Evolutionary conservation across 2,888 invertebrate species (phyloP).

Genomic region (Ectropis crepuscularia): DNA sequence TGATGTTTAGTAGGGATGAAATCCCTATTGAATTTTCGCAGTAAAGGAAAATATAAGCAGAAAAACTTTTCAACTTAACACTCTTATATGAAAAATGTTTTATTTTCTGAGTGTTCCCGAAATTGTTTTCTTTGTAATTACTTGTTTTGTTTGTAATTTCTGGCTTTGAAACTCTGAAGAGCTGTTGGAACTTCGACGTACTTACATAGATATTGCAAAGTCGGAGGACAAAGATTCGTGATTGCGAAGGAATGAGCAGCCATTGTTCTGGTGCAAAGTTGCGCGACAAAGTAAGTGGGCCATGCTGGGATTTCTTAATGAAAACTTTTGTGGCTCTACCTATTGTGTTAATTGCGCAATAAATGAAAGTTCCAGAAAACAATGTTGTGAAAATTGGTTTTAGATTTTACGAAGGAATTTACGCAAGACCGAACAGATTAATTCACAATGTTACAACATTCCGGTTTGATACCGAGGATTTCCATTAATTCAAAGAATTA

Average conservation of each 20-base stretch:
- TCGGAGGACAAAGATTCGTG: constrained; percentile 33
- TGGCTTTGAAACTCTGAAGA: background rate
- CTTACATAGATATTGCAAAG: constrained; percentile 12
- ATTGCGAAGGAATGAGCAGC: constrained; percentile 34
- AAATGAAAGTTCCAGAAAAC: constrained; percentile 3
- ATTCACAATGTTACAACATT: background rate
- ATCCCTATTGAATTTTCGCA: constrained; percentile 3
- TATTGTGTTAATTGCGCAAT: constrained; percentile 12
- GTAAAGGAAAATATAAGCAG: background rate
- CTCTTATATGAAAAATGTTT: background rate
- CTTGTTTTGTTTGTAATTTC: background rate
- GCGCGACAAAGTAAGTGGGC: constrained; percentile 36
- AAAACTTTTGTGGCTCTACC: constrained; percentile 30
- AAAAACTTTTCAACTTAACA: background rate
- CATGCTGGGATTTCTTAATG: constrained; percentile 33
- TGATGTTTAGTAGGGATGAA: constrained; percentile 26
- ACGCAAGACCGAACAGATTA: constrained; percentile 1
- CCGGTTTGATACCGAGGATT: background rate
- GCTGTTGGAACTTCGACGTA: constrained; percentile 21
- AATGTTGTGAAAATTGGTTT: background rate
- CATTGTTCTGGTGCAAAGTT: constrained; percentile 41
- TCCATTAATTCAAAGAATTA: constrained; percentile 1
- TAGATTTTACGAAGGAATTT: background rate
- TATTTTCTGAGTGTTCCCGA: background rate
- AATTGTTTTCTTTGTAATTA: background rate